Conservation (phyloP, 2,113 vertebrate species). For the Rhodinocichla rosea region DNA sequence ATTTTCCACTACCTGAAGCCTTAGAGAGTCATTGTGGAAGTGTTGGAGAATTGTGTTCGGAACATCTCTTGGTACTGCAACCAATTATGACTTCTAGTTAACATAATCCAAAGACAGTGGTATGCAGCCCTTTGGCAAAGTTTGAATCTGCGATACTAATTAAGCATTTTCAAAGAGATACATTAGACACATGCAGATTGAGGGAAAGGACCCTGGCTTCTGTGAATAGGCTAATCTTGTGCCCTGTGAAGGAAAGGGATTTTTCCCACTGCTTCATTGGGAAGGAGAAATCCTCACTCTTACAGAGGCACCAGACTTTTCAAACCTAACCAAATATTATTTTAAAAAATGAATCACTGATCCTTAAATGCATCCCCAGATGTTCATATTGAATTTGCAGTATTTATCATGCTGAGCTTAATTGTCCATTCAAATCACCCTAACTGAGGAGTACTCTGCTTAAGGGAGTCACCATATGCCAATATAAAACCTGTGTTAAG, state of each 20-base stretch:
- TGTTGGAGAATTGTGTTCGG: neutral
- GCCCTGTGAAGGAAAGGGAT: neutral
- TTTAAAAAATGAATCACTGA: constrained; percentile 20
- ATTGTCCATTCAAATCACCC: constrained; percentile 34
- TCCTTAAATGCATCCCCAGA: constrained; percentile 5
- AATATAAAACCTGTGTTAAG: constrained; percentile 32
- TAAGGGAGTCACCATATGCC: constrained; percentile 47
- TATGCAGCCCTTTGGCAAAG: neutral
- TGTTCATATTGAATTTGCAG: constrained; percentile 30
- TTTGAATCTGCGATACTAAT: neutral
- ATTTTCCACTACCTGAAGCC: neutral
- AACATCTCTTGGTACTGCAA: neutral
- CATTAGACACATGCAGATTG: neutral
- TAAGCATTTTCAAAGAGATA: constrained; percentile 1
- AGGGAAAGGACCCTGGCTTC: neutral
- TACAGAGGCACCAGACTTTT: neutral
- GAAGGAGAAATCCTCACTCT: neutral
- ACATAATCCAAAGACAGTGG: neutral
- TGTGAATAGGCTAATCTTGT: neutral
- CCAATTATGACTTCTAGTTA: neutral
- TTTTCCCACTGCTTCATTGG: neutral
- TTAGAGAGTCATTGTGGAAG: neutral
- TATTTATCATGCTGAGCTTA: constrained; percentile 30
- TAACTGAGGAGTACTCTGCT: constrained; percentile 1
- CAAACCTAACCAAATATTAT: constrained; percentile 9